phyloP scores from a whole-genome alignment of 2,888 invertebrate genomes.

The Phytoseiulus persimilis region DNA sequence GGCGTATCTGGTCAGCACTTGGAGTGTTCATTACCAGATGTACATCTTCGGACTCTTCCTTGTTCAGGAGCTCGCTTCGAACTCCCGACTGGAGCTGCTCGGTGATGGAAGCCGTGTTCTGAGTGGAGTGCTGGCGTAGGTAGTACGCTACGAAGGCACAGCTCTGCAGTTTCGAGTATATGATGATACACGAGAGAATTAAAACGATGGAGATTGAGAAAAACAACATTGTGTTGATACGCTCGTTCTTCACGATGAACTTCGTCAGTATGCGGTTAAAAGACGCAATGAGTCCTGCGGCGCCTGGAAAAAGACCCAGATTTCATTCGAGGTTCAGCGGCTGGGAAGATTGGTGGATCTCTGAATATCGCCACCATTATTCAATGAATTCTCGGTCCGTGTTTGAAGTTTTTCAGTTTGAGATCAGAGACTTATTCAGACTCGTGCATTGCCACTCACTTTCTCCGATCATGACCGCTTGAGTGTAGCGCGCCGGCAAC shows the following conservation, averaged over 20 bases:
- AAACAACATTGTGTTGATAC: slow-evolving; percentile 74
- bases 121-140: slow-evolving; percentile 50
- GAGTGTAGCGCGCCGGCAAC: slow-evolving; percentile 77
- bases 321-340: background rate
- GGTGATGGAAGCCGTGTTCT: background rate
- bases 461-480: slow-evolving; percentile 90
- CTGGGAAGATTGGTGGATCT: no score
- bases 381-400: no score
- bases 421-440: no score
- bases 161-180: slow-evolving; percentile 67
- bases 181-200: slow-evolving; percentile 65
- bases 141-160: slow-evolving; percentile 76
- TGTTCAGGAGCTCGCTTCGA: slow-evolving; percentile 25
- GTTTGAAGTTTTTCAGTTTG: no score
- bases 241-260: slow-evolving; percentile 61
- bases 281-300: slow-evolving; percentile 78
- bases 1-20: no score
- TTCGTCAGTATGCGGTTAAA: slow-evolving; percentile 75
- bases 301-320: slow-evolving; percentile 55
- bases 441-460: no score
- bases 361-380: no score
- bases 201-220: slow-evolving; percentile 70
- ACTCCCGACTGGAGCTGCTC: slow-evolving; percentile 13
- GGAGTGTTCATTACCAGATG: slow-evolving; percentile 18
- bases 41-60: slow-evolving; percentile 20